phyloP scores from a whole-genome alignment of 2,113 vertebrate species.

The Sarotherodon lohbergeri region DNA sequence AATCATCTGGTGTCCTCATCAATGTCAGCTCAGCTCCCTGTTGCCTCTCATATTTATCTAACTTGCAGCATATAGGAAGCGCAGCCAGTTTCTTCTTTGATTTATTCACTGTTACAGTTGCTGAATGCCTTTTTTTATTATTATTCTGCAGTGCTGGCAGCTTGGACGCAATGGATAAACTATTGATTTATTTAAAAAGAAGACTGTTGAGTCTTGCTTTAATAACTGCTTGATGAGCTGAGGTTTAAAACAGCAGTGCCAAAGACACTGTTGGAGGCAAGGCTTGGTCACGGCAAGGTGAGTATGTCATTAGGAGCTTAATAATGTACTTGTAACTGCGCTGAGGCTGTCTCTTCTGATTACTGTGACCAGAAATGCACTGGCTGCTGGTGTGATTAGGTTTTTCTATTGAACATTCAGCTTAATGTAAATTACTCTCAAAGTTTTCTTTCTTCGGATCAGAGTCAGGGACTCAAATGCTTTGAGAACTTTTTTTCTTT shows the following conservation, averaged over 20 bases:
- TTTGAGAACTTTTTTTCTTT: neutral
- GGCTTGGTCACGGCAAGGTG: neutral
- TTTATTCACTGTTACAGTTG: slow-evolving; percentile 41
- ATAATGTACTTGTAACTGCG: neutral
- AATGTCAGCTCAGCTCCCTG: slow-evolving; percentile 36
- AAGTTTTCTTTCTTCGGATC: neutral
- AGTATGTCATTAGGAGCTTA: slow-evolving; percentile 2
- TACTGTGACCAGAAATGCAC: neutral
- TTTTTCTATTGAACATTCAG: neutral
- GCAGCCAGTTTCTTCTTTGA: slow-evolving; percentile 55
- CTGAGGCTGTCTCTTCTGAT: neutral
- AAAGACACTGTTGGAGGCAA: neutral
- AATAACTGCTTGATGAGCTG: neutral
- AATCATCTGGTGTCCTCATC: slow-evolving; percentile 63
- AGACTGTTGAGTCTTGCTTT: neutral
- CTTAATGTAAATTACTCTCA: neutral
- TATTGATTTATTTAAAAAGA: neutral
- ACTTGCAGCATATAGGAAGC: slow-evolving; percentile 44
- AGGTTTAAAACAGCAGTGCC: neutral
- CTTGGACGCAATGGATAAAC: neutral
- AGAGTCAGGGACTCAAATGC: neutral
- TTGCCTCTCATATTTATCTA: slow-evolving; percentile 51
- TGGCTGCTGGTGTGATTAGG: neutral
- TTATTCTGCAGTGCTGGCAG: neutral
- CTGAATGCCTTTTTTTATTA: neutral